A percentile compares a stretch with the other conserved stretches of the same genome.
Evolutionary conservation across 2,113 vertebrate genomes (phyloP).

Genomic region (Theropithecus gelada): DNA sequence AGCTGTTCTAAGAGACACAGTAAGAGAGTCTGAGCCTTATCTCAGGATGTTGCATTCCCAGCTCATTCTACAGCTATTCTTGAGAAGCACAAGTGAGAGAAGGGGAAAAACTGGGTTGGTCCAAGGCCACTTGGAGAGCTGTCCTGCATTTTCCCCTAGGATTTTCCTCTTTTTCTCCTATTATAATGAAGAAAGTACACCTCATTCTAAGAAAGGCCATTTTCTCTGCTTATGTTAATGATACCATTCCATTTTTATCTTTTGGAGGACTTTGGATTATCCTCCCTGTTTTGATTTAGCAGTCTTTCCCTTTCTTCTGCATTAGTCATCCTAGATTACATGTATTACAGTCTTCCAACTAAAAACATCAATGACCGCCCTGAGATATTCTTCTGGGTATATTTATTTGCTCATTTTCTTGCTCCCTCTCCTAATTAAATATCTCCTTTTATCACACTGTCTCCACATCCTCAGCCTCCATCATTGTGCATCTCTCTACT

Average conservation of each 20-base stretch:
- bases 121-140: too few relatives aligned
- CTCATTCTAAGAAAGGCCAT: background rate
- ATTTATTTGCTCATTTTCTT: background rate
- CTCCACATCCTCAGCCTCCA: background rate
- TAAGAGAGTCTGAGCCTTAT: too few relatives aligned
- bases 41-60: background rate
- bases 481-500: background rate
- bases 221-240: too few relatives aligned
- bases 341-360: background rate
- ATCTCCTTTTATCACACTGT: background rate
- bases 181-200: background rate
- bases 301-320: background rate
- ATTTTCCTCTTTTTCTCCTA: background rate
- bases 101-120: background rate
- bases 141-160: background rate
- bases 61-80: background rate
- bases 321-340: background rate
- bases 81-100: background rate
- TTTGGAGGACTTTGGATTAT: background rate
- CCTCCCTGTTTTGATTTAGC: background rate
- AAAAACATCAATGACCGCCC: accelerated
- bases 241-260: background rate
- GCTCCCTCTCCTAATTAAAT: background rate
- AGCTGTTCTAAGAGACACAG: background rate
- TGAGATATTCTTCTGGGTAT: background rate